Percentiles rank a stretch among this genome's conserved stretches.
Conservation (phyloP, 1,140 invertebrate genomes). For the Batillaria attramentaria region DNA sequence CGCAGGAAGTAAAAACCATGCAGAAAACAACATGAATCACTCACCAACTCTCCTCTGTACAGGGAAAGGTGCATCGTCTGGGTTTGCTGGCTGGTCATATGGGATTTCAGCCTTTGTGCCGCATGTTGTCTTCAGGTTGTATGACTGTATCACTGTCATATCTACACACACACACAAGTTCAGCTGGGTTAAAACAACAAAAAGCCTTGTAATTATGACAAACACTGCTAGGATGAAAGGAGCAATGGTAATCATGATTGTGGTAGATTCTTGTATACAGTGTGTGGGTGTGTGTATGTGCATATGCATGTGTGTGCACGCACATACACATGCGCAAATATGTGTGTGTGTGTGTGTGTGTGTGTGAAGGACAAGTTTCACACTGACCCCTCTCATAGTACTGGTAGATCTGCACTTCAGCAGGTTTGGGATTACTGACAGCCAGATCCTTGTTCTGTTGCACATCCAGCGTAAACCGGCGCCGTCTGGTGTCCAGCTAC, state of each 20-base stretch:
- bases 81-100: not conserved
- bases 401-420: constrained; percentile 89
- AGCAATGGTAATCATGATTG: no score
- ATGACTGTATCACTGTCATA: constrained; percentile 43
- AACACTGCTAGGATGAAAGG: not conserved
- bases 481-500: constrained; percentile 80
- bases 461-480: constrained; percentile 88
- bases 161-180: constrained; percentile 31
- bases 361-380: not conserved
- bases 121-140: constrained; percentile 60
- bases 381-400: constrained; percentile 91
- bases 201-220: no score
- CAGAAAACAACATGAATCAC: no score
- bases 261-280: not conserved
- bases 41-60: not conserved
- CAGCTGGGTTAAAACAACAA: no score
- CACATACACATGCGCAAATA: not conserved
- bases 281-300: not conserved
- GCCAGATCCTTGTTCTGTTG: constrained; percentile 82
- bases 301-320: not conserved
- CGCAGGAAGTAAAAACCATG: no score
- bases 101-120: constrained; percentile 65
- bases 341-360: no score
- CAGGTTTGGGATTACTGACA: constrained; percentile 88
- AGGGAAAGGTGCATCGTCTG: not conserved